Evolutionary conservation across 2,797 vertebrate species (phyloP), one percentile per base, ranked within the genome.

Genomic region (Yasuhikotakia modesta): DNA sequence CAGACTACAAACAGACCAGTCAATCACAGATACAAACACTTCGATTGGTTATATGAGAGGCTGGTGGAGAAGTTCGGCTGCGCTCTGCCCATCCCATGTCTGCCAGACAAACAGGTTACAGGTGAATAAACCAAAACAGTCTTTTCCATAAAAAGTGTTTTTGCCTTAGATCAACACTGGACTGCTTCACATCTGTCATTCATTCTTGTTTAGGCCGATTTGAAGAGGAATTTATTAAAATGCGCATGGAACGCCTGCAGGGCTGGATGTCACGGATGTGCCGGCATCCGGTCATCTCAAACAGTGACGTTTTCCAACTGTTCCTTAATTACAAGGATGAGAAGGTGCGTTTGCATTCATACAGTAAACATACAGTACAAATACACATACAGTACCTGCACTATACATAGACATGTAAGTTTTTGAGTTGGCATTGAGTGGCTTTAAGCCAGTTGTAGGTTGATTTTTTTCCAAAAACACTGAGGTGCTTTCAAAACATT

Each of bases 11-110:
- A 94, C 85, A 92, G 93, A 72, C 91, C 95, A 71, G 96, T 97
- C 86, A 96, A 95, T 92, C 96, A 97, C 90, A 94, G 96, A 87
- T 97, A 96, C 80, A 97, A 97, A 88, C 96, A 97, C 89, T 97
- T 97, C 90, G 96, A 97, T 87, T 97, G 96, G 96, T 84, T 97
- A 78, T 96, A 96, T 52, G 96, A 97, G 43, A 93, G 96, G 64
- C 93, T 97, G 1, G 87, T 96, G 83, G 95, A 95, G 75, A 97
- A 97, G 87, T 97, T 95, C 79, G 95, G 95, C 55, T 93, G 94
- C 27, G 92, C 93, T 80, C 91, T 97, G 88, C 95, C 94, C 6
- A 96, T 97, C 79, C 95, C 96, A 53, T 92, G 93, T 58, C 93
- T 97, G 81, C 95, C 96, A 39, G 96, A 97, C 85, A 97, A 97